Evolutionary conservation across 2,888 invertebrate species (phyloP), one percentile per base, ranked within the genome.

Genomic region (Drosophila sordidula): DNA sequence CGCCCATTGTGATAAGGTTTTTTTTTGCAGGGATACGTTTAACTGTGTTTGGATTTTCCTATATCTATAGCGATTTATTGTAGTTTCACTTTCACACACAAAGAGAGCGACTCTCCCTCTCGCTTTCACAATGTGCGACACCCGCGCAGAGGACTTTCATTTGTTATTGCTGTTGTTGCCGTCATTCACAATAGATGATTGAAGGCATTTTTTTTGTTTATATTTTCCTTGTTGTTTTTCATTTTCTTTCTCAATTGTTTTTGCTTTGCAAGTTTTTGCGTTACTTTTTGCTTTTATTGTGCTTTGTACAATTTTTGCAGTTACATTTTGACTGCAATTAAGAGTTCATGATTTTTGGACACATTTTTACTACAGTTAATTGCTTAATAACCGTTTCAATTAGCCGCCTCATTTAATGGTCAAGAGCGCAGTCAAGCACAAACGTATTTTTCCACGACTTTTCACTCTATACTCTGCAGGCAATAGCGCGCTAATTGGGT

Each of bases 1-100:
- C 95, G 86, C 96, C 96, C 96, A 96, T 96, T 81, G 74, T 77
- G 65, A 25, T 12, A 14, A 12, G 22, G 12, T 44, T 25, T 52
- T 42, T 8, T 12, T 9, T 16, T 8, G 4, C 6, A 16, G 14
- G 46, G 36, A 38, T 41, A 29, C 14, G 3, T 51, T 41, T 18
- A 32, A n/a, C 9, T 3, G 18, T 56, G 55, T 16, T 45, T 12
- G 32, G 12, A 14, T 3, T 36, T n/a, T 9, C 14, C 11, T 54
- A 45, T 14, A 41, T 18, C 25, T 12, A 22, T 12, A 22, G 29
- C 29, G 49, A 34, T 46, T 14, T 16, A 41, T 66, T 47, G 39
- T 29, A 44, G 57, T 86, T 69, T 70, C 70, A 83, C 86, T 79
- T 85, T 85, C 71, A 62, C 47, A 68, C 8, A 56, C 42, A 63